Evolutionary conservation across 1,140 invertebrate species (phyloP), one percentile per base, ranked within the genome.

Genomic region (Diuraphis noxia): DNA sequence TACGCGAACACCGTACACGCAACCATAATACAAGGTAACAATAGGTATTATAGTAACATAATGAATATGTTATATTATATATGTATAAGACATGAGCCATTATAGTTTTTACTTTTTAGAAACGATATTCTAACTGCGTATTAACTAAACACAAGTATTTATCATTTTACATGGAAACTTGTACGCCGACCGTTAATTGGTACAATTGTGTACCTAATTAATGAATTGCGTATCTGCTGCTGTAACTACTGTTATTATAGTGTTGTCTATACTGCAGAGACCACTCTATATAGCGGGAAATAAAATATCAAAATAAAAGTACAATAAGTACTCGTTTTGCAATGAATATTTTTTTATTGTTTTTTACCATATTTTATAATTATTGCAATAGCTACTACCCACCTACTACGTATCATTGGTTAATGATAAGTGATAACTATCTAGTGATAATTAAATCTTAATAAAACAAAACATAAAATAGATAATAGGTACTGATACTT

Each of bases 131-230:
- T 2, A 79, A 79, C 77, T 38, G 23, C 77, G 34, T 36, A 36
- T 79, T 79, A 38, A 38, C 21, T 38, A 79, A 79, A 79, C 36
- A 79, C 7, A 3, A 36, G 77, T 36, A 38, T 38, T 46, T 41
- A 49, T 49, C 7, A 49, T 79, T 38, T 34, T 38, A 34, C 34
- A 38, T 79, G 77, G 77, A 23, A 79, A 79, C n/a, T 79, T 79
- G 77, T 79, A 23, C 19, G 77, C 36, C 34, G 34, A 79, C 77
- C 34, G 77, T 79, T 38, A 38, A 79, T 79, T 79, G 77, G 34
- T 79, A 79, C 77, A 79, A 79, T 79, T 36, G 77, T 79, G 21
- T 79, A 38, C 77, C 77, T 79, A 79, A 79, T 79, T 79, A 79
- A 36, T 38, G 21, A 79, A 79, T 79, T 79, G 34, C 77, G 36